Evolutionary conservation across 2,888 invertebrate species (phyloP), one percentile per base, ranked within the genome.

Genomic region (Drosophila anceps): DNA sequence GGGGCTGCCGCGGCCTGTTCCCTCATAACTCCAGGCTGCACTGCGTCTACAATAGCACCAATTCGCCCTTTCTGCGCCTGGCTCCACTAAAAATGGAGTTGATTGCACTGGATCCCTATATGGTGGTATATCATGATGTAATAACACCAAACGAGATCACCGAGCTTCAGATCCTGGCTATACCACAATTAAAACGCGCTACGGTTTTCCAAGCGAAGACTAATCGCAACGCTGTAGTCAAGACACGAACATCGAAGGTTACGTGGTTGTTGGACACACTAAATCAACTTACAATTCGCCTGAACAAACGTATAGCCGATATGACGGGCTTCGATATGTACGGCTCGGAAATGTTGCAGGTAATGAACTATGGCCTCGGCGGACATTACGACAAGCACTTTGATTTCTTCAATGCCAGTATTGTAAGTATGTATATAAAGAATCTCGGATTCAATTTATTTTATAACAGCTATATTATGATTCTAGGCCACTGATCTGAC

Each of bases 331-430:
- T 92, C 31, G 68, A 88, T 44, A 41, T 91, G 35, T 6, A 50
- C 0, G 85, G 81, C 1, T 87, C 91, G n/a, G 92, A 92, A 65
- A 77, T 86, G 77, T 37, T 92, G 20, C 92, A 92, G 73, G 78
- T 92, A 4, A 91, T 91, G 90, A 92, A 92, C 60, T 92, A 92
- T 61, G 92, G 92, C 0, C 61, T 92, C 10, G 92, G 92, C 1
- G 92, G 92, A 0, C 91, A 92, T 57, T 92, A 92, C 41, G 88
- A 72, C n/a, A 81, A 71, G 4, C 92, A 92, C 54, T 90, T 62
- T 53, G 92, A 92, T 66, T 92, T 79, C 65, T 91, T 92, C 39
- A 91, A 92, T 58, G 35, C 74, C 0, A 76, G 86, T 1, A 12
- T 31, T 12, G 92, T 92, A 51, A 81, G 90, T 75, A 10, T 2